Conservation (phyloP, 2,113 vertebrate genomes). For the Hippocampus comes region DNA sequence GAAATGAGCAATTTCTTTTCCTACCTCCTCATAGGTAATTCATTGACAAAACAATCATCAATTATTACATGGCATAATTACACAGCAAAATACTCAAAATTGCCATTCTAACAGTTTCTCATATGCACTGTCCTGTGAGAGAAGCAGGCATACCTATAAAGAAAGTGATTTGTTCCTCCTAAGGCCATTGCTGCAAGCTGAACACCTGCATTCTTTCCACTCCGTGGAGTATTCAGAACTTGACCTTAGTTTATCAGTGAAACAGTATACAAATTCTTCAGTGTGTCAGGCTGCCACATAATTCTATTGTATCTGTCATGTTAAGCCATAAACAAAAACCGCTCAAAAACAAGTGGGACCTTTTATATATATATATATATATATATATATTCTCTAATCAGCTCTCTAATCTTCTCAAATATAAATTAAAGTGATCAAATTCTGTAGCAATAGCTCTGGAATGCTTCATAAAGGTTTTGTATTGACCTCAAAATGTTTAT, state of each 20-base stretch:
- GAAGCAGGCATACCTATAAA: constrained; percentile 10
- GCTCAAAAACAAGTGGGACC: constrained; percentile 28
- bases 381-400: constrained; percentile 40
- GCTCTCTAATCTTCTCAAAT: constrained; percentile 44
- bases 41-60: background rate
- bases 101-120: constrained; percentile 16
- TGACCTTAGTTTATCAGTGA: constrained; percentile 42
- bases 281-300: constrained; percentile 55
- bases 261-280: constrained; percentile 44
- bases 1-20: constrained; percentile 36
- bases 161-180: constrained; percentile 11
- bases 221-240: constrained; percentile 34
- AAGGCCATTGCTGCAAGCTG: constrained; percentile 39
- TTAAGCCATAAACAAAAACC: constrained; percentile 38
- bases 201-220: constrained; percentile 57
- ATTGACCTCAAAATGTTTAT: constrained; percentile 55
- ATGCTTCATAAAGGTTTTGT: constrained; percentile 52
- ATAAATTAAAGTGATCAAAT: constrained; percentile 46
- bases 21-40: constrained; percentile 18
- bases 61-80: constrained; percentile 25
- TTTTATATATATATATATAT: too few species aligned
- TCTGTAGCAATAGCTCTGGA: constrained; percentile 40
- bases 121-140: constrained; percentile 7
- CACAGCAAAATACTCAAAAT: constrained; percentile 15
- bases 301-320: constrained; percentile 46